A percentile compares a stretch with the other conserved stretches of the same genome.
These are phyloP conservation scores for Aphidius ervi DNA, from an alignment of 1,140 invertebrate genomes.

Conservation along the genomic window DNA sequence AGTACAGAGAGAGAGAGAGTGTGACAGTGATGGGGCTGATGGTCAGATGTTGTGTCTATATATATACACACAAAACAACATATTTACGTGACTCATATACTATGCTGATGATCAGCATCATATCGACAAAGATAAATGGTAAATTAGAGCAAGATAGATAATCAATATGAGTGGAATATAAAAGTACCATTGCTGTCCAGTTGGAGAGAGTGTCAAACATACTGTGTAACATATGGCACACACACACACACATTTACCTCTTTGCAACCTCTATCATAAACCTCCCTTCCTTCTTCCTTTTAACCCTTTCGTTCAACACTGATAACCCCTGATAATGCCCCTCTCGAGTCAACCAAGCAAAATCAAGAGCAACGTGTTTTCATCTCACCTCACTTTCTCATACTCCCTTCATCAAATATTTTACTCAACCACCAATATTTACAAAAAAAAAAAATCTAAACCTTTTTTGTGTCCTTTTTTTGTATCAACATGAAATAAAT, in stretches of 20 bases:
- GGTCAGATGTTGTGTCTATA: too few relatives aligned
- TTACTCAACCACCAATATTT: neutral
- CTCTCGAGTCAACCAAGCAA: constrained; percentile 8
- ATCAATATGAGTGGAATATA: constrained; percentile 12
- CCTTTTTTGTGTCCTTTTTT: neutral
- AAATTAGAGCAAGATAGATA: constrained; percentile 17
- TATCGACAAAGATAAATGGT: too few relatives aligned
- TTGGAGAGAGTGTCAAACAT: constrained; percentile 43
- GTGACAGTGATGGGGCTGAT: constrained; percentile 28
- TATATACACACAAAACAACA: too few relatives aligned
- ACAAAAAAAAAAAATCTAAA: neutral
- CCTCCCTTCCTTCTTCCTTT: constrained; percentile 10
- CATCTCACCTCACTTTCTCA: constrained; percentile 8
- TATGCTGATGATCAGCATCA: too few relatives aligned
- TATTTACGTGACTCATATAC: too few relatives aligned
- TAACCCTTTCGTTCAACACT: constrained; percentile 20
- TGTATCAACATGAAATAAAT: constrained; percentile 14
- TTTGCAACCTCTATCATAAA: constrained; percentile 20
- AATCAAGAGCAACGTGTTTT: constrained; percentile 3
- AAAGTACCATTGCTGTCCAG: constrained; percentile 27
- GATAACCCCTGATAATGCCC: constrained; percentile 45
- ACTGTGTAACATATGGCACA: constrained; percentile 45
- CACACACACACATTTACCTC: constrained; percentile 25
- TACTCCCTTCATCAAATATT: neutral
- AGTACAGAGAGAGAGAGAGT: constrained; percentile 26